Evolutionary conservation across 2,888 invertebrate genomes (phyloP).

Genomic region (Parnassius glacialis): DNA sequence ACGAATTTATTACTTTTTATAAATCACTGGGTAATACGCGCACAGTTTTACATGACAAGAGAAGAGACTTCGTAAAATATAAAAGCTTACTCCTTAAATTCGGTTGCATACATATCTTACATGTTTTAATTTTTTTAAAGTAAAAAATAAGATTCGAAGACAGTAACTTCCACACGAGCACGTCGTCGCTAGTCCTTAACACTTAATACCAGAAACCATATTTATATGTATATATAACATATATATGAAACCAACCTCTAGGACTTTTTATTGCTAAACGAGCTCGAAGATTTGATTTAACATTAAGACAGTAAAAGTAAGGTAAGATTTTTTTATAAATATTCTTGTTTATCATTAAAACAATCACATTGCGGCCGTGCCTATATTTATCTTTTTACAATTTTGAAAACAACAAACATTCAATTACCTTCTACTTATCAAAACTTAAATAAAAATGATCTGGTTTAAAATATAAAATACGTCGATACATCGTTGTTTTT

Average conservation of each 20-base stretch:
- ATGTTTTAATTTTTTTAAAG: too few relatives aligned
- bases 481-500: neutral
- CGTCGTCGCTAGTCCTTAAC: too few relatives aligned
- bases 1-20: too few relatives aligned
- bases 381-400: neutral
- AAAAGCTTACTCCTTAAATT: neutral
- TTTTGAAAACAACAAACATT: constrained; percentile 4
- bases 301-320: too few relatives aligned
- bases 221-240: too few relatives aligned
- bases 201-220: too few relatives aligned
- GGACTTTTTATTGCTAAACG: too few relatives aligned
- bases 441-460: constrained; percentile 19
- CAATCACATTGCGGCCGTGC: neutral
- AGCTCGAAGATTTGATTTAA: too few relatives aligned
- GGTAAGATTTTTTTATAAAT: neutral
- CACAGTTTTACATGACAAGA: neutral
- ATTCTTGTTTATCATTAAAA: neutral
- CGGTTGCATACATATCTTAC: neutral
- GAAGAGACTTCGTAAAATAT: neutral
- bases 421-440: constrained; percentile 8
- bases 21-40: too few relatives aligned
- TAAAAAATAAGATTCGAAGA: too few relatives aligned
- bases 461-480: neutral
- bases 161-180: too few relatives aligned
- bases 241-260: too few relatives aligned